phyloP scores from a whole-genome alignment of 1,140 invertebrate genomes.

The Agrilus planipennis region DNA sequence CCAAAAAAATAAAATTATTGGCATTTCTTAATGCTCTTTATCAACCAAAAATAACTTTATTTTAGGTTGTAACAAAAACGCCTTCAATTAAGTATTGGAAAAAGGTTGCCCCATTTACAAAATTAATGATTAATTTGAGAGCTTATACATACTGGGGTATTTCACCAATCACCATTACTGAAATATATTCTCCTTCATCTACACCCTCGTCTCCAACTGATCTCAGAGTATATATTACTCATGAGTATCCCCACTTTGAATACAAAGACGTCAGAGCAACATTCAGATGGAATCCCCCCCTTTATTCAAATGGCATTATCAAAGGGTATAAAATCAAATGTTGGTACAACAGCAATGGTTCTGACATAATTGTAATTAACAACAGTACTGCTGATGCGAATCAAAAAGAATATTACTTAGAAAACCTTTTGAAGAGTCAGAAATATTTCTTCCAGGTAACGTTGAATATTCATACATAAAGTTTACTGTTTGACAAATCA shows the following conservation, averaged over 20 bases:
- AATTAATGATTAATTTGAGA: slow-evolving; percentile 56
- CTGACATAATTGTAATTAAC: slow-evolving; percentile 14
- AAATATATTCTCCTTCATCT: slow-evolving; percentile 53
- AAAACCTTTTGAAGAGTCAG: slow-evolving; percentile 20
- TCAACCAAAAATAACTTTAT: slow-evolving; percentile 8
- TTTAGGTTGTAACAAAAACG: slow-evolving; percentile 36
- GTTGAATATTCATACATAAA: slow-evolving; percentile 8
- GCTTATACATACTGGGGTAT: slow-evolving; percentile 77
- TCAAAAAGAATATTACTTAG: slow-evolving; percentile 37
- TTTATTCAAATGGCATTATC: slow-evolving; percentile 59
- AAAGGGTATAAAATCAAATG: slow-evolving; percentile 58
- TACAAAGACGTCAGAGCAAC: slow-evolving; percentile 40
- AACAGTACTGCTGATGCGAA: slow-evolving; percentile 26
- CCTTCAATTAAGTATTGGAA: slow-evolving; percentile 36
- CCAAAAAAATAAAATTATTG: too few relatives aligned
- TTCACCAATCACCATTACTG: slow-evolving; percentile 44
- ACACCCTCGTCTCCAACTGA: slow-evolving; percentile 57
- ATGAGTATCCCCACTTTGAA: slow-evolving; percentile 30
- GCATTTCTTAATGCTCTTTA: too few relatives aligned
- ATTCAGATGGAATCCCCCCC: slow-evolving; percentile 68
- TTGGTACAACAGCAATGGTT: slow-evolving; percentile 41
- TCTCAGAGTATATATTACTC: slow-evolving; percentile 55
- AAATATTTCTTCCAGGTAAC: slow-evolving; percentile 64
- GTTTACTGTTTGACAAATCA: slow-evolving; percentile 6
- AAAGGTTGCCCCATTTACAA: slow-evolving; percentile 51